Conservation (phyloP, 2,797 vertebrate genomes). For the Scomberomorus guttatus region DNA sequence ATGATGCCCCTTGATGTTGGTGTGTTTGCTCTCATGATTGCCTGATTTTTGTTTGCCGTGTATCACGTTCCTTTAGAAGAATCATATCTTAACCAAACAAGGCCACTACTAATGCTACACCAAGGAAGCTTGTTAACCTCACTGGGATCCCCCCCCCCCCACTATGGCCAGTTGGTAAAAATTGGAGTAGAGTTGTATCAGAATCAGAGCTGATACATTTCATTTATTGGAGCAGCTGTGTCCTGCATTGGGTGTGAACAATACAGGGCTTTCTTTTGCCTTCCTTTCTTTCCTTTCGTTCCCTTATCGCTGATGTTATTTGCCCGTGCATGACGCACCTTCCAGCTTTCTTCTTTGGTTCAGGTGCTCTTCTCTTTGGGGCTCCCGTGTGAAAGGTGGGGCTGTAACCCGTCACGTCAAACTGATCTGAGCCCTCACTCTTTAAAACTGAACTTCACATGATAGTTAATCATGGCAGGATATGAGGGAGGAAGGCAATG, state of each 20-base stretch:
- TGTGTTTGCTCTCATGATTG: slow-evolving; percentile 18
- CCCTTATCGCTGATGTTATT: slow-evolving; percentile 17
- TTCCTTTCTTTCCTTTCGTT: slow-evolving; percentile 12
- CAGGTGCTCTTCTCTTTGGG: slow-evolving; percentile 12
- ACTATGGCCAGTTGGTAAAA: slow-evolving; percentile 13
- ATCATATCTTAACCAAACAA: slow-evolving; percentile 25
- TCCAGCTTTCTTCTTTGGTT: slow-evolving; percentile 8
- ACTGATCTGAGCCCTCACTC: slow-evolving; percentile 10
- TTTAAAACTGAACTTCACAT: slow-evolving; percentile 22
- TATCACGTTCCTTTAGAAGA: slow-evolving; percentile 27
- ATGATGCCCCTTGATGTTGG: slow-evolving; percentile 16
- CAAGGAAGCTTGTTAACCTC: slow-evolving; percentile 6
- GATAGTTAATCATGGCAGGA: slow-evolving; percentile 25
- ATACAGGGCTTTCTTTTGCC: slow-evolving; percentile 28
- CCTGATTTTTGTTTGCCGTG: slow-evolving; percentile 37
- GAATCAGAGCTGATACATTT: slow-evolving; percentile 1
- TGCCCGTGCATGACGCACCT: slow-evolving; percentile 34
- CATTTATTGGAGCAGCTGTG: slow-evolving; percentile 9
- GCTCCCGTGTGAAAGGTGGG: slow-evolving; percentile 8
- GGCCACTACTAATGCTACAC: slow-evolving; percentile 6
- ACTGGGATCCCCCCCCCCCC: neutral
- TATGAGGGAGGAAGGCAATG: slow-evolving; percentile 14
- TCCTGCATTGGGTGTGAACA: slow-evolving; percentile 30
- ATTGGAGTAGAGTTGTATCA: neutral
- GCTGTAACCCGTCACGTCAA: slow-evolving; percentile 14